Conservation (phyloP, 2,888 invertebrate genomes). For the Ceratothoa steindachneri region DNA sequence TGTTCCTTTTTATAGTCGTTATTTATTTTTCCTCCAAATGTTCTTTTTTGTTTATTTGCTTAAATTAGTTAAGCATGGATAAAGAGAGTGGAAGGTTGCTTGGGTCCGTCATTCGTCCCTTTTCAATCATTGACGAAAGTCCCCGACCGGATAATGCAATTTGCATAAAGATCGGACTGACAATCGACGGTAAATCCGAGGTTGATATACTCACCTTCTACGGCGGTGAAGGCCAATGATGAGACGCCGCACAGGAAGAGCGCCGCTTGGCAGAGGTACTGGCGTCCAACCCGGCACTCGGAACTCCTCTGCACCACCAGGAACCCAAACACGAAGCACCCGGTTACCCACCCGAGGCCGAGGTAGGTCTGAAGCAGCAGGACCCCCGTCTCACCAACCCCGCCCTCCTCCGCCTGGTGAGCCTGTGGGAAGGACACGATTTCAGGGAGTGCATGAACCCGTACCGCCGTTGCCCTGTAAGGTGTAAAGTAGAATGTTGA, state of each 20-base stretch:
- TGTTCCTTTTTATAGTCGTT: too few species aligned
- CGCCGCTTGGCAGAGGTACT: conserved; percentile 76
- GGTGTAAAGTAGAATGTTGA: too few species aligned
- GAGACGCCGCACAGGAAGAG: conserved; percentile 73
- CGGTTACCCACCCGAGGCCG: conserved; percentile 76
- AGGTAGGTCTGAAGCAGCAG: conserved; percentile 69
- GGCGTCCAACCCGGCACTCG: conserved; percentile 77
- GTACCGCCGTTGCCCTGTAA: too few species aligned
- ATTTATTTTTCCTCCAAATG: too few species aligned
- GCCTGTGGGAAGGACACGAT: conserved; percentile 26
- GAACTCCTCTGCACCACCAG: conserved; percentile 76
- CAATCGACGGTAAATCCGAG: too few species aligned
- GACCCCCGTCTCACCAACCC: conserved; percentile 62
- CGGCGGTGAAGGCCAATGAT: conserved; percentile 71
- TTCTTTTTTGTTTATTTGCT: too few species aligned
- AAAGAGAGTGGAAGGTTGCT: too few species aligned
- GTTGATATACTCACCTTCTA: conserved; percentile 72
- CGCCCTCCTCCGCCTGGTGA: conserved; percentile 65
- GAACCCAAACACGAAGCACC: conserved; percentile 74
- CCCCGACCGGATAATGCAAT: too few species aligned
- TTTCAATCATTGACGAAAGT: too few species aligned
- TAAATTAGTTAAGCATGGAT: too few species aligned
- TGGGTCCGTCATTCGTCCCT: too few species aligned
- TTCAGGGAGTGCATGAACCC: neutral
- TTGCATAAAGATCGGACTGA: too few species aligned